A percentile compares a stretch with the other conserved stretches of the same genome.
Conservation (phyloP, 2,888 invertebrate species). For the Prosopocoilus inquinatus region DNA sequence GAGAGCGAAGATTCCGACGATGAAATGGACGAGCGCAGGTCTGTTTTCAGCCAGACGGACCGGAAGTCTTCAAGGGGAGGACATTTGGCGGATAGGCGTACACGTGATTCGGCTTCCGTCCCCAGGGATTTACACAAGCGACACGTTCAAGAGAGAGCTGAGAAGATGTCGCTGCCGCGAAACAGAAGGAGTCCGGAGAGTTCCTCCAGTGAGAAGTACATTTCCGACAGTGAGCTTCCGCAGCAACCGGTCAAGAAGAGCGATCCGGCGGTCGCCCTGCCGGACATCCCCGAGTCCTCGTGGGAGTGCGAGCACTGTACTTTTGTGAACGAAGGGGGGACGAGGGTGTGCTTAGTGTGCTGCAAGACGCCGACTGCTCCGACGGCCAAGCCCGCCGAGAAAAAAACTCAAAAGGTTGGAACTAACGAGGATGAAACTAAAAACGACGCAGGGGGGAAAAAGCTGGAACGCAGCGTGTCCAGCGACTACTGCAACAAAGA, state of each 20-base stretch:
- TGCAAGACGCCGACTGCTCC: conserved; percentile 66
- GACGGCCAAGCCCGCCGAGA: conserved; percentile 29
- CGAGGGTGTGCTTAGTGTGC: conserved; percentile 79
- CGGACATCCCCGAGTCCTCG: conserved; percentile 57
- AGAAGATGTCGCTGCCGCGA: conserved; percentile 29
- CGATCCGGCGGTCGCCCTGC: neutral
- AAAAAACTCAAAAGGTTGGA: no score
- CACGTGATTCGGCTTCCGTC: conserved; percentile 40
- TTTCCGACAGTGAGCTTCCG: conserved; percentile 36
- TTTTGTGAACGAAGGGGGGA: conserved; percentile 77
- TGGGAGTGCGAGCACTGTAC: conserved; percentile 94
- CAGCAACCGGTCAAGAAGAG: conserved; percentile 21
- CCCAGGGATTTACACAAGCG: conserved; percentile 39
- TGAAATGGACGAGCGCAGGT: conserved; percentile 46
- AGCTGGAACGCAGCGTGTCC: conserved; percentile 31
- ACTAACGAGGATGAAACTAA: conserved; percentile 17
- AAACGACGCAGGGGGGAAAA: conserved; percentile 3
- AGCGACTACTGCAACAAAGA: conserved; percentile 47
- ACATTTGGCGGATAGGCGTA: conserved; percentile 31
- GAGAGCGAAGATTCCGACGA: conserved; percentile 52
- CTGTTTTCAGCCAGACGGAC: conserved; percentile 42
- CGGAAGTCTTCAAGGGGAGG: conserved; percentile 32
- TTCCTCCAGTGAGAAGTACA: conserved; percentile 38
- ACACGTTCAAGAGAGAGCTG: conserved; percentile 22
- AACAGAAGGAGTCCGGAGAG: conserved; percentile 33